Conservation (phyloP, 2,888 invertebrate species). For the Diplolepis rosae region DNA sequence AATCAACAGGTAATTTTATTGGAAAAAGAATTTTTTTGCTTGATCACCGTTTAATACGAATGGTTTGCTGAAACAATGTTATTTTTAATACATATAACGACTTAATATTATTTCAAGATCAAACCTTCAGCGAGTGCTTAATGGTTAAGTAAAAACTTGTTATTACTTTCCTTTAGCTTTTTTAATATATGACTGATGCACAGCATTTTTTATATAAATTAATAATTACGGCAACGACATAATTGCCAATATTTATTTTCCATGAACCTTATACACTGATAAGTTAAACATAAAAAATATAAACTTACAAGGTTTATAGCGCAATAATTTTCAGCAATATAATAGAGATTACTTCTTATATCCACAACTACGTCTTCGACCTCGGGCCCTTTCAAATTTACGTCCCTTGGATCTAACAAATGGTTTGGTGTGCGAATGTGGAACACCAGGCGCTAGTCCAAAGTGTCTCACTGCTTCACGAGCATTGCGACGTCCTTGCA, state of each 20-base stretch:
- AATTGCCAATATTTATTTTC: conserved; percentile 61
- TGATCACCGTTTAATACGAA: too few relatives aligned
- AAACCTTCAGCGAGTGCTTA: too few relatives aligned
- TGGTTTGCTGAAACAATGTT: neutral
- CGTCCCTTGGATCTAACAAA: conserved; percentile 98
- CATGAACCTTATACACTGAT: conserved; percentile 41
- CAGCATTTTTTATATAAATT: too few relatives aligned
- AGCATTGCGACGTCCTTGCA: conserved; percentile 96
- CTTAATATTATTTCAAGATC: neutral
- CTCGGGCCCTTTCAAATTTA: conserved; percentile 96
- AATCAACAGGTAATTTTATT: neutral
- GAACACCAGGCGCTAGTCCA: conserved; percentile 97
- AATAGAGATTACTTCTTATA: conserved; percentile 86
- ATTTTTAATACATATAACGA: too few relatives aligned
- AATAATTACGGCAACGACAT: too few relatives aligned
- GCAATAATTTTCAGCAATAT: conserved; percentile 13
- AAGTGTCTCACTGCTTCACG: conserved; percentile 98
- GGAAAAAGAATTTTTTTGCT: neutral
- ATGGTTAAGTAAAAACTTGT: too few relatives aligned
- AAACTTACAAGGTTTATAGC: conserved; percentile 31
- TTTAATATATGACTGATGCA: too few relatives aligned
- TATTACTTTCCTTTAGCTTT: too few relatives aligned
- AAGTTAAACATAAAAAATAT: conserved; percentile 27
- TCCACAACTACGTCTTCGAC: conserved; percentile 95
- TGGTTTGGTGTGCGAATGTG: conserved; percentile 97